Evolutionary conservation across 2,113 vertebrate genomes (phyloP).

Genomic region (Dipodomys stephensi): DNA sequence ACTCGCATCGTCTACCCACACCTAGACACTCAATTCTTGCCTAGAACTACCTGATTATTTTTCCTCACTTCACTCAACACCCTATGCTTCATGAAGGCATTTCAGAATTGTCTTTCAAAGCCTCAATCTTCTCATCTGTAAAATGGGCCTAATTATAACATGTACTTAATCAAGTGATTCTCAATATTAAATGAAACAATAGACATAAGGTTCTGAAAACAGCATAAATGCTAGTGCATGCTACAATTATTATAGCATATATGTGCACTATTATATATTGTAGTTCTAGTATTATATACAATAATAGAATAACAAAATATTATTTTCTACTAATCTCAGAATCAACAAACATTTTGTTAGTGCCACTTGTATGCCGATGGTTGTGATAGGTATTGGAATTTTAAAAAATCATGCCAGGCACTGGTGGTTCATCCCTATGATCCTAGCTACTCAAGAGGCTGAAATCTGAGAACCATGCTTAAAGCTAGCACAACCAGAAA

Average conservation of each 20-base stretch:
- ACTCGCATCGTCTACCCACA: not conserved
- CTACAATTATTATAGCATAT: not conserved
- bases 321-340: conserved; percentile 49
- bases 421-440: no score
- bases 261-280: not conserved
- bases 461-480: no score
- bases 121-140: not conserved
- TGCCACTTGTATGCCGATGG: not conserved
- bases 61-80: not conserved
- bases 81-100: not conserved
- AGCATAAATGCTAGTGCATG: not conserved
- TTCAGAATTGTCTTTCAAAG: conserved; percentile 9
- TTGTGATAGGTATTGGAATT: not conserved
- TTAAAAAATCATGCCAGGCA: not conserved
- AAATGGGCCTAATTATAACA: not conserved
- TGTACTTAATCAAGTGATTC: not conserved
- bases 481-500: no score
- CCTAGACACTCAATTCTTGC: not conserved
- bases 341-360: not conserved
- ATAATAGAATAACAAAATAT: conserved; percentile 8
- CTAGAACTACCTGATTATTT: conserved; percentile 12
- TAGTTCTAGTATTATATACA: not conserved
- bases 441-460: no score
- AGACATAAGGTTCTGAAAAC: not conserved
- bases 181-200: conserved; percentile 16